Evolutionary conservation across 2,113 vertebrate species (phyloP), one percentile per base, ranked within the genome.

Genomic region (Clarias magur): DNA sequence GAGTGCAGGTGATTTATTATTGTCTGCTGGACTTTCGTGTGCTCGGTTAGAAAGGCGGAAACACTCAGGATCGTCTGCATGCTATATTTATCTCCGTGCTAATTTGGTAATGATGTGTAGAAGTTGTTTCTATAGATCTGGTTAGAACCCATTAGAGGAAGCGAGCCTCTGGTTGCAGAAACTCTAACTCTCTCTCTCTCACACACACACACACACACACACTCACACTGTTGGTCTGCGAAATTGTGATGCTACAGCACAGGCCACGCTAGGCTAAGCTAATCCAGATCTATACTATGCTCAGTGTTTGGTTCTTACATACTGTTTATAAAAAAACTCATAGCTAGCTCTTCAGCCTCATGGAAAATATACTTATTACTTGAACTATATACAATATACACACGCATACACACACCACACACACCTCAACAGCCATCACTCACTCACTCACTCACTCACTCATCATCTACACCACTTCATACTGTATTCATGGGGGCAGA

Each of bases 101-200:
- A 82, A 82, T 82, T 82, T 82, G 59, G 19, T 65, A 63, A 65
- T 48, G n/a, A 82, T 17, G 23, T 65, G 80, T 63, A 65, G 80
- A 82, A 62, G 80, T 82, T 82, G 60, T 82, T 82, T 82, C 80
- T 82, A 63, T 82, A 81, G 57, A 81, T 81, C n/a, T 81, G 79
- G 8, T 57, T 81, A 6, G 79, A 81, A 60, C 38, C 56, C 79
- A 81, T 81, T 62, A 81, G 79, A 62, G 54, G 10, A 80, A 34
- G 56, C 25, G 80, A 23, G 80, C 57, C 34, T 82, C 59, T 3
- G 80, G 59, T 82, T 81, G 62, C 79, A 81, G n/a, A 79, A 57
- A 19, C n/a, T 27, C 75, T 56, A 12, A 13, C 25, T 56, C 19
- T 79, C n/a, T 59, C n/a, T 4, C 11, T 21, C 16, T 30, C n/a